A percentile compares a stretch with the other conserved stretches of the same genome.
Conservation (phyloP, 2,888 invertebrate genomes). For the Calameuta idolon region DNA sequence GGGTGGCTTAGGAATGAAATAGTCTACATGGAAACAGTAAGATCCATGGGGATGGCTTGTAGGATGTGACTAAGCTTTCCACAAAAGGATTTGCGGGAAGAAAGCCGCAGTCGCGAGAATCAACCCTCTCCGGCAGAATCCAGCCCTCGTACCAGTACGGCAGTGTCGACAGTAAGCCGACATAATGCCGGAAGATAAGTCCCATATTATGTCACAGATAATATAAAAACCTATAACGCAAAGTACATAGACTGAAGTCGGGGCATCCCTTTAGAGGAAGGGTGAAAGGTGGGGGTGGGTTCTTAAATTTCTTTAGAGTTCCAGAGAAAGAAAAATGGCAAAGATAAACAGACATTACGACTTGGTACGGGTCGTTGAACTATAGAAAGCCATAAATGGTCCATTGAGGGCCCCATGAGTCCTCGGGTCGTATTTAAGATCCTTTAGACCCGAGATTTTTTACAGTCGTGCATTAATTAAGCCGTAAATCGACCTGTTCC, state of each 20-base stretch:
- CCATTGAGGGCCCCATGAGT: neutral
- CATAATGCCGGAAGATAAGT: constrained; percentile 51
- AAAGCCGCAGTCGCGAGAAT: constrained; percentile 30
- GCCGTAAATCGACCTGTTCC: constrained; percentile 49
- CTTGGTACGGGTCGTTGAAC: neutral
- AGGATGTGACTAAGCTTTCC: constrained; percentile 13
- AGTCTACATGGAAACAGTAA: neutral
- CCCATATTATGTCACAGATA: constrained; percentile 51
- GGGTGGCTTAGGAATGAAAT: neutral
- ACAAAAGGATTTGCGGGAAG: constrained; percentile 42
- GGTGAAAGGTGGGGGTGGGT: neutral
- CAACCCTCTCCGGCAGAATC: constrained; percentile 25
- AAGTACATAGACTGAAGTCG: constrained; percentile 1
- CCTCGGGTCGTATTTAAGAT: constrained; percentile 3
- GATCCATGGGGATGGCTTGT: constrained; percentile 12
- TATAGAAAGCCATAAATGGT: neutral
- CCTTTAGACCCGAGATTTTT: neutral
- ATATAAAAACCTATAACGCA: constrained; percentile 31
- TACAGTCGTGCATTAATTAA: constrained; percentile 42
- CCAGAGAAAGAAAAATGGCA: constrained; percentile 1
- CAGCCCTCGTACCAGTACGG: neutral
- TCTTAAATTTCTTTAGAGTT: neutral
- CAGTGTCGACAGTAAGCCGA: constrained; percentile 35
- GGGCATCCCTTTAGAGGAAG: neutral
- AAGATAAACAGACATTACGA: neutral